These are phyloP conservation scores for Lucilia cuprina DNA, from an alignment of 1,140 invertebrate species.

Conservation along the genomic window DNA sequence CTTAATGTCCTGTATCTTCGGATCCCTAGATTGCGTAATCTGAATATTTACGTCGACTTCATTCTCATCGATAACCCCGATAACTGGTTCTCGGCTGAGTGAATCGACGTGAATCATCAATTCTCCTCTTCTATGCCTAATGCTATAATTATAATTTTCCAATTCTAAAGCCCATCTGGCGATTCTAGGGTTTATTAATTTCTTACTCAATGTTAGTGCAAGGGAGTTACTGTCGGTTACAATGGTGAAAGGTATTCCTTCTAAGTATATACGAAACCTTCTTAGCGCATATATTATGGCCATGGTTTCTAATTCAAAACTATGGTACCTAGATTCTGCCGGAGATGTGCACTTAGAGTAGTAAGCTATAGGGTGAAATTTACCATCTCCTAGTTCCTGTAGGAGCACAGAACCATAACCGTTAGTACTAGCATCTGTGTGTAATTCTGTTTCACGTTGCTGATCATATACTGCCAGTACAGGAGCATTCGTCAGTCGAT, in stretches of 20 bases:
- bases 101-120: slow-evolving; percentile 1
- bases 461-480: not conserved
- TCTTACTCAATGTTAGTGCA: not conserved
- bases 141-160: not conserved
- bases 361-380: too few species aligned
- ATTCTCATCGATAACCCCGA: not conserved
- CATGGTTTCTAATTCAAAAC: too few species aligned
- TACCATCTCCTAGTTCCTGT: not conserved
- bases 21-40: not conserved
- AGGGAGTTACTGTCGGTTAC: not conserved
- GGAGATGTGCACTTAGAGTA: too few species aligned
- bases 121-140: not conserved
- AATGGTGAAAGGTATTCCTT: not conserved
- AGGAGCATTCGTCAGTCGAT: not conserved
- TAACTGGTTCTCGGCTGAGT: not conserved
- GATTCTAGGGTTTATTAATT: slow-evolving; percentile 46
- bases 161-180: not conserved
- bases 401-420: not conserved
- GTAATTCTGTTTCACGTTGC: not conserved
- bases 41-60: not conserved
- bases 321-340: too few species aligned
- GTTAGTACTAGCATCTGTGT: not conserved
- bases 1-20: not conserved
- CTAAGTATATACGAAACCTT: not conserved
- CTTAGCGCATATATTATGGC: not conserved